phyloP scores from a whole-genome alignment of 2,113 vertebrate genomes.

The Petrocephalus microphthalmus region DNA sequence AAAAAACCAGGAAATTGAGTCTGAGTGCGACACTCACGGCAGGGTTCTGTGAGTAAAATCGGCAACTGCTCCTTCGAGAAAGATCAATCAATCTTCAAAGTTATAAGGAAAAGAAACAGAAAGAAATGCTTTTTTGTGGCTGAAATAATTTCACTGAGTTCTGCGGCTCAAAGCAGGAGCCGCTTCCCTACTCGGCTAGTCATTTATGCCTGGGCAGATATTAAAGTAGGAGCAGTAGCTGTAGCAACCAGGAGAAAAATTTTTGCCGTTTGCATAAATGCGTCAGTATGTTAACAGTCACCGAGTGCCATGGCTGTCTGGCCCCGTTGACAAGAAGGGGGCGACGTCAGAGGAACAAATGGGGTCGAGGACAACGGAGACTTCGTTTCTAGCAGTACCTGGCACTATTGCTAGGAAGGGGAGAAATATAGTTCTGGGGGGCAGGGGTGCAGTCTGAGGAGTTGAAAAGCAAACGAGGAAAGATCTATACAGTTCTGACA shows the following conservation, averaged over 20 bases:
- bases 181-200: neutral
- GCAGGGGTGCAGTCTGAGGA: neutral
- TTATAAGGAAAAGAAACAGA: neutral
- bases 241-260: neutral
- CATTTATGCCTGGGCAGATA: neutral
- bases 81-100: neutral
- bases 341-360: neutral
- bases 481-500: neutral
- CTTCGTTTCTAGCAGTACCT: neutral
- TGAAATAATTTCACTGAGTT: neutral
- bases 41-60: neutral
- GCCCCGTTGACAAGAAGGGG: neutral
- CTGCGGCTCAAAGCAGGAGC: too few relatives aligned
- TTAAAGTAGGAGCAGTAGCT: neutral
- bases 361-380: neutral
- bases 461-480: neutral
- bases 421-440: neutral
- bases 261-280: neutral
- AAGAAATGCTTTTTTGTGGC: neutral
- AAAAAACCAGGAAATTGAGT: conserved; percentile 17
- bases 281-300: neutral
- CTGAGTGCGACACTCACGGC: neutral
- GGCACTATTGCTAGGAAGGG: neutral
- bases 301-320: neutral
- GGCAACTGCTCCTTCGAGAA: neutral